A percentile compares a stretch with the other conserved stretches of the same genome.
Evolutionary conservation across 2,113 vertebrate genomes (phyloP).

Genomic region (Barbus barbus): DNA sequence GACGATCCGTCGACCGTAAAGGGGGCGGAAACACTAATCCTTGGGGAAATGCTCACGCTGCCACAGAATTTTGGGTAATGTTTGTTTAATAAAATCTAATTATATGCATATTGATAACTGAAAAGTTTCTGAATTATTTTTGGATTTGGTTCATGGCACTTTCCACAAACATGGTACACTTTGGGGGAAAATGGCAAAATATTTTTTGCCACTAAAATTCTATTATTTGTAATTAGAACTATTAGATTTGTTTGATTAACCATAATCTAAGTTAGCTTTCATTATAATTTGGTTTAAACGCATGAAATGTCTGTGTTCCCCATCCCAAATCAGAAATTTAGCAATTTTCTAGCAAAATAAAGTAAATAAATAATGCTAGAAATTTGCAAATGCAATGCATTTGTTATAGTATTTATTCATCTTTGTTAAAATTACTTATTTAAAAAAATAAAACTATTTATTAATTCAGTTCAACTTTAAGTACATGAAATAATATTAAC

Average conservation of each 20-base stretch:
- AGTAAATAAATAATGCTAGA: too few species aligned
- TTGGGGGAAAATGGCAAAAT: too few species aligned
- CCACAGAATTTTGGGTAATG: constrained; percentile 98
- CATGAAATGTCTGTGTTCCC: not conserved
- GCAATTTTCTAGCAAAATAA: not conserved
- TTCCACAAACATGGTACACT: not conserved
- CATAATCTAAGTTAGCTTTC: too few species aligned
- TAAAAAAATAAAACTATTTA: too few species aligned
- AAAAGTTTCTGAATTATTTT: not conserved
- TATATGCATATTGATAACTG: not conserved
- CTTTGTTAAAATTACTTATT: too few species aligned
- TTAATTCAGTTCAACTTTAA: too few species aligned
- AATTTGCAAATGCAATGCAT: too few species aligned
- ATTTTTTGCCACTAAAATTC: not conserved
- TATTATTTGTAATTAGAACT: not conserved
- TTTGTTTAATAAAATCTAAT: not conserved
- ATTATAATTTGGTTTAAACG: not conserved
- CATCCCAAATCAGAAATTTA: not conserved
- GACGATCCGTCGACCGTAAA: constrained; percentile 94
- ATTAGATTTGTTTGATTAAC: not conserved
- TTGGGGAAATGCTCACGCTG: constrained; percentile 97
- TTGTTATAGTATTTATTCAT: too few species aligned
- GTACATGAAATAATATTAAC: too few species aligned
- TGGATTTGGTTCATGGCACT: not conserved
- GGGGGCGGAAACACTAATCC: constrained; percentile 92